Percentiles rank a stretch among this genome's conserved stretches.
Conservation (phyloP, 2,797 vertebrate genomes). For the Dermochelys coriacea region DNA sequence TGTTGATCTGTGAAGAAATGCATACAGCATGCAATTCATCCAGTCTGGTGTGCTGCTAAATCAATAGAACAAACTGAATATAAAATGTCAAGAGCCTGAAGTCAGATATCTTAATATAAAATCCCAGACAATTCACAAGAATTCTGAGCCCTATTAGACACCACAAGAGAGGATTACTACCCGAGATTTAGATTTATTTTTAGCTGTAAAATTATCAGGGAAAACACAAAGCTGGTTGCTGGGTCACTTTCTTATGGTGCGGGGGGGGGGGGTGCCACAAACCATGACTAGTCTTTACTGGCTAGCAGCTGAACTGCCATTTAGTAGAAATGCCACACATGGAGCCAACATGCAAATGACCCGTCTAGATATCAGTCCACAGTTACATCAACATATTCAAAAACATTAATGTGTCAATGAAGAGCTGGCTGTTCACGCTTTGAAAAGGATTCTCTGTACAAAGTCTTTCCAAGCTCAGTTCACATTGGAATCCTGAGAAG, state of each 20-base stretch:
- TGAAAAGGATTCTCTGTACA: background rate
- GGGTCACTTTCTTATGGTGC: background rate
- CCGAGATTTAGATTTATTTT: background rate
- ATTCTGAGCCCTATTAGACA: background rate
- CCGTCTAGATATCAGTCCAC: background rate
- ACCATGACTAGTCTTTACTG: background rate
- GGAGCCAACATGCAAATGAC: background rate
- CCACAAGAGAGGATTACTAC: background rate
- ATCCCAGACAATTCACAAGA: background rate
- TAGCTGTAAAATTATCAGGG: background rate
- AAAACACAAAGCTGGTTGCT: background rate
- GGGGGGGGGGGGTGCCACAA: background rate
- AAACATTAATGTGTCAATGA: background rate
- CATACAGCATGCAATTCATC: slow-evolving; percentile 1
- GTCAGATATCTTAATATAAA: slow-evolving; percentile 16
- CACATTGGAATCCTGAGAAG: background rate
- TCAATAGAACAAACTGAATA: slow-evolving; percentile 40
- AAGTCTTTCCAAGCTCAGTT: background rate
- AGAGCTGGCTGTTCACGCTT: background rate
- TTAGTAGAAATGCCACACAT: background rate
- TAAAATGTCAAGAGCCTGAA: background rate
- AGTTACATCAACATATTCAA: background rate
- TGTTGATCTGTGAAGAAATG: slow-evolving; percentile 26
- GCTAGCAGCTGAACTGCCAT: background rate
- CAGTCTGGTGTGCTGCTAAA: slow-evolving; percentile 26